Percentiles rank a stretch among this genome's conserved stretches.
These are phyloP conservation scores for Ifrita kowaldi DNA, from an alignment of 2,113 vertebrate species.

Conservation along the genomic window DNA sequence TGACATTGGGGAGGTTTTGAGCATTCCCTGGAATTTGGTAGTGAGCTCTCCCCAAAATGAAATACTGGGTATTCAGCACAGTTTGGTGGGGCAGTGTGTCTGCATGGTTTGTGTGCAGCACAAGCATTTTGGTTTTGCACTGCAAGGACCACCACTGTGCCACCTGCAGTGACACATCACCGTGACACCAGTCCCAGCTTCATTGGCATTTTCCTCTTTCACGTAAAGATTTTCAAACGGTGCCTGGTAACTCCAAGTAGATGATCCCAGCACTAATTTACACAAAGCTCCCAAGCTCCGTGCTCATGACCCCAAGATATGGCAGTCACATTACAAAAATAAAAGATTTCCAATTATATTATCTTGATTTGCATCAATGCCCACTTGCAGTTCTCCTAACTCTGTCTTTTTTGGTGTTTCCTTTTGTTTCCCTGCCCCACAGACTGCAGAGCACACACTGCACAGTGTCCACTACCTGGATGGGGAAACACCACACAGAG, in stretches of 20 bases:
- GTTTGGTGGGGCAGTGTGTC: neutral
- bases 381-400: neutral
- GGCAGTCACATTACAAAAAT: neutral
- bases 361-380: neutral
- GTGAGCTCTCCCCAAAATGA: neutral
- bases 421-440: neutral
- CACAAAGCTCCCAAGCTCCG: neutral
- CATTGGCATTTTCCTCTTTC: neutral
- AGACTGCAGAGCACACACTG: neutral
- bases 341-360: neutral
- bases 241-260: neutral
- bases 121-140: neutral
- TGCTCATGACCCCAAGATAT: rapidly evolving
- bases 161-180: neutral
- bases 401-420: neutral
- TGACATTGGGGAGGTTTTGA: neutral
- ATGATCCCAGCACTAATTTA: neutral
- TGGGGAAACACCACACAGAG: neutral
- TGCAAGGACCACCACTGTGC: rapidly evolving
- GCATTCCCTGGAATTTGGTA: neutral
- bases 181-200: neutral
- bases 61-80: rapidly evolving
- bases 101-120: neutral
- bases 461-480: neutral
- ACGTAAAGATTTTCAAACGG: neutral